These are phyloP conservation scores for Drosophila histrio DNA, from an alignment of 2,888 invertebrate species.

Conservation along the genomic window DNA sequence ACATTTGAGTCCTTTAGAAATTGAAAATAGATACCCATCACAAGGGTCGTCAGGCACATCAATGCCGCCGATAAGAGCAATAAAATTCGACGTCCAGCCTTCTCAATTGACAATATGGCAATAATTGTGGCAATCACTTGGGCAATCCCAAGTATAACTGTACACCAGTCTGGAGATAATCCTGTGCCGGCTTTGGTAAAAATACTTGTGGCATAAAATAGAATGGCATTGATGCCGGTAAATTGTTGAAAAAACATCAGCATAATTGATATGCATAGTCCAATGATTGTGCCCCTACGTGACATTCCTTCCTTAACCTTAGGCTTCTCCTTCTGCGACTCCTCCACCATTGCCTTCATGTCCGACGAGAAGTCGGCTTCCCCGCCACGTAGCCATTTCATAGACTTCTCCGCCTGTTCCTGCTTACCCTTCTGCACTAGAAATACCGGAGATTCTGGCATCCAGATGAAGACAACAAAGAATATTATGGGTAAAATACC, in stretches of 20 bases:
- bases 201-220: conserved; percentile 90
- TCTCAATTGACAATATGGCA: conserved; percentile 90
- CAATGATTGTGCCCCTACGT: conserved; percentile 86
- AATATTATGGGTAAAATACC: conserved; percentile 86
- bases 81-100: conserved; percentile 90
- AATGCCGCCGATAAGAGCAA: conserved; percentile 88
- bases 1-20: conserved; percentile 81
- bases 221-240: conserved; percentile 91
- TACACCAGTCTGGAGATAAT: conserved; percentile 85
- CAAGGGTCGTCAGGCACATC: conserved; percentile 88
- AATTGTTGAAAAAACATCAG: conserved; percentile 96
- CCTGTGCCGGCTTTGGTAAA: conserved; percentile 84
- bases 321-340: conserved; percentile 71
- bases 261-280: conserved; percentile 88
- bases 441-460: conserved; percentile 92
- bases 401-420: conserved; percentile 87
- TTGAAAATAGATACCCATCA: conserved; percentile 88
- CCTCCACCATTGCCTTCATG: conserved; percentile 78
- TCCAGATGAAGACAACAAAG: conserved; percentile 88
- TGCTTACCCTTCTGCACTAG: conserved; percentile 86
- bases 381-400: conserved; percentile 89
- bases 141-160: conserved; percentile 91
- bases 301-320: conserved; percentile 85
- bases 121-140: conserved; percentile 88
- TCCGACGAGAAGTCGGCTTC: conserved; percentile 87